These are phyloP conservation scores for Oenanthe melanoleuca DNA, from an alignment of 2,113 vertebrate genomes.

Conservation along the genomic window DNA sequence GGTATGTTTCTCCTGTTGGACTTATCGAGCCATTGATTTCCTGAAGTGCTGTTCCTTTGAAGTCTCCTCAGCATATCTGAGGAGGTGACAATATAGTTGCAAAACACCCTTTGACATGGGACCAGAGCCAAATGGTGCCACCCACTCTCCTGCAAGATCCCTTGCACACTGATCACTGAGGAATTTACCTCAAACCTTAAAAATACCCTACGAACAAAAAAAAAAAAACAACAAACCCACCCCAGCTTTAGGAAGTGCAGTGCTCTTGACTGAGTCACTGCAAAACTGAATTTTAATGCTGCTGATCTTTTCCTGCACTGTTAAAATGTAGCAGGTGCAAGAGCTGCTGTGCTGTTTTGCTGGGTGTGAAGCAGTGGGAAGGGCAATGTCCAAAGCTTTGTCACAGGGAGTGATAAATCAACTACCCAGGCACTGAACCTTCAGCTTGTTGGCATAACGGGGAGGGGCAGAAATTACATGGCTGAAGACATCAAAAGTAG, in stretches of 20 bases:
- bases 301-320: accelerated
- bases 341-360: not conserved
- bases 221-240: too few relatives aligned
- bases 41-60: not conserved
- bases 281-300: not conserved
- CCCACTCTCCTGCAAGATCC: not conserved
- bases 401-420: not conserved
- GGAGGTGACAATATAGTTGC: not conserved
- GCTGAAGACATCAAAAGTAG: not conserved
- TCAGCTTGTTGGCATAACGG: not conserved
- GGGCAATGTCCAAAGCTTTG: not conserved
- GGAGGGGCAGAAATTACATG: not conserved
- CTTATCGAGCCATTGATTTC: not conserved
- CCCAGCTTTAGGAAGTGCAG: not conserved
- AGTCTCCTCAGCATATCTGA: not conserved
- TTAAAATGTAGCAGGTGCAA: not conserved
- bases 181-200: not conserved
- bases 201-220: not conserved
- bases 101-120: not conserved
- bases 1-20: not conserved
- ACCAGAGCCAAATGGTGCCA: not conserved
- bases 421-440: not conserved
- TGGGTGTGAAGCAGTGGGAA: not conserved
- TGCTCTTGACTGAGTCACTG: not conserved
- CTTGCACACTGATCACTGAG: not conserved